Conservation (phyloP, 2,888 invertebrate species). For the Mechanitis messenoides region DNA sequence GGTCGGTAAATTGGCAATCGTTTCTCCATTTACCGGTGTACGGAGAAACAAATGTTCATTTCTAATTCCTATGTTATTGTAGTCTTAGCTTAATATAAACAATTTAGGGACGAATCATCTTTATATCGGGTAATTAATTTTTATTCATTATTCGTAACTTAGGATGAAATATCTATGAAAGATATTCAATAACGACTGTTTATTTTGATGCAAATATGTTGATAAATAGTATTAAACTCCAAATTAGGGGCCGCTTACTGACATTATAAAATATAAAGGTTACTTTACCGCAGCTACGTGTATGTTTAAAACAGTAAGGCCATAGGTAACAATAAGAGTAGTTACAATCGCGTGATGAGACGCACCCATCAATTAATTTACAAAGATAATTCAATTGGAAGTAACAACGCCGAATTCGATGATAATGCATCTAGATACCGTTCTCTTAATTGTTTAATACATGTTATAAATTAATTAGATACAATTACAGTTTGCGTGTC, state of each 20-base stretch:
- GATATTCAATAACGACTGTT: no score
- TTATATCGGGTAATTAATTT: no score
- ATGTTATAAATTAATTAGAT: constrained; percentile 75
- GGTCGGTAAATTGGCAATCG: constrained; percentile 74
- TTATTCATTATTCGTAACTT: no score
- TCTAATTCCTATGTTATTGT: constrained; percentile 50
- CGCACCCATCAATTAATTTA: constrained; percentile 63
- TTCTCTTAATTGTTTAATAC: constrained; percentile 73
- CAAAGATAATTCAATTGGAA: constrained; percentile 73
- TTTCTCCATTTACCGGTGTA: constrained; percentile 67
- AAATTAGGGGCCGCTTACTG: not conserved
- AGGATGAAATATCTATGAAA: no score
- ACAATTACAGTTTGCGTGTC: constrained; percentile 69
- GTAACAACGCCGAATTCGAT: constrained; percentile 64
- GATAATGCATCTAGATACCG: constrained; percentile 70
- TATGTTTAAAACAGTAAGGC: constrained; percentile 14
- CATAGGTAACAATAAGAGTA: constrained; percentile 33
- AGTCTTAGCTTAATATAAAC: constrained; percentile 21
- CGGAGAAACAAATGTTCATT: constrained; percentile 45
- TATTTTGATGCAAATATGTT: no score
- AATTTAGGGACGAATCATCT: no score
- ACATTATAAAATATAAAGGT: not conserved
- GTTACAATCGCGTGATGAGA: constrained; percentile 68
- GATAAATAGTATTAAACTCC: no score
- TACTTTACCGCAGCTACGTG: constrained; percentile 6